phyloP scores from a whole-genome alignment of 2,113 vertebrate species.

The Coreoperca whiteheadi region DNA sequence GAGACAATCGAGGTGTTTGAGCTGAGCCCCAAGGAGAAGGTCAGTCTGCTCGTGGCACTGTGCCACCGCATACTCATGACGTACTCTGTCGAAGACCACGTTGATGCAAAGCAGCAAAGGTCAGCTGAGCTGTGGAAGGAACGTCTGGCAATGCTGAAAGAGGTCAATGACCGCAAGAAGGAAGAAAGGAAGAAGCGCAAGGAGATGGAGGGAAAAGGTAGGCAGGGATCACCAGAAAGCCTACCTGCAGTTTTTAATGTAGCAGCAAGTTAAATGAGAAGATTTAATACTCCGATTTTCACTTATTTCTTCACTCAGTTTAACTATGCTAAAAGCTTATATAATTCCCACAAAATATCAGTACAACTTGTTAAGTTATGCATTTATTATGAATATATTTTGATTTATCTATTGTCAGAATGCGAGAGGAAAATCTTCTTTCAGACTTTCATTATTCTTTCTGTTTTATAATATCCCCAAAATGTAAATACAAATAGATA shows the following conservation, averaged over 20 bases:
- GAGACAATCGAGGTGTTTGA: conserved; percentile 95
- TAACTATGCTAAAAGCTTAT: not conserved
- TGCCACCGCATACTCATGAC: conserved; percentile 98
- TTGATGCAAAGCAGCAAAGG: conserved; percentile 91
- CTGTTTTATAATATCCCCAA: not conserved
- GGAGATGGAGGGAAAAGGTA: conserved; percentile 91
- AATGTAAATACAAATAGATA: not conserved
- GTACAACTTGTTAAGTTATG: not conserved
- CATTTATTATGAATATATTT: not conserved
- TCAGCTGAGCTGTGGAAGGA: conserved; percentile 96
- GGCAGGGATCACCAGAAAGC: not conserved
- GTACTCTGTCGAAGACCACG: conserved; percentile 95
- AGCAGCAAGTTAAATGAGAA: not conserved
- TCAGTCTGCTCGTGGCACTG: conserved; percentile 90
- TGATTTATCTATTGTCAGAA: not conserved
- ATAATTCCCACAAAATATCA: not conserved
- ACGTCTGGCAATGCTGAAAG: conserved; percentile 92
- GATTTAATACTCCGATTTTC: not conserved
- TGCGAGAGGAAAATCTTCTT: not conserved
- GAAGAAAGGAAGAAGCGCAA: conserved; percentile 92
- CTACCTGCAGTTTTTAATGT: not conserved
- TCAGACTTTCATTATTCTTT: not conserved
- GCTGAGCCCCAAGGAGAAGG: conserved; percentile 91
- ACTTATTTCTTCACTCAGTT: not conserved
- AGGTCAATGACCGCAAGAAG: conserved; percentile 93